phyloP scores from a whole-genome alignment of 2,113 vertebrate species.

The Coregonus clupeaformis region DNA sequence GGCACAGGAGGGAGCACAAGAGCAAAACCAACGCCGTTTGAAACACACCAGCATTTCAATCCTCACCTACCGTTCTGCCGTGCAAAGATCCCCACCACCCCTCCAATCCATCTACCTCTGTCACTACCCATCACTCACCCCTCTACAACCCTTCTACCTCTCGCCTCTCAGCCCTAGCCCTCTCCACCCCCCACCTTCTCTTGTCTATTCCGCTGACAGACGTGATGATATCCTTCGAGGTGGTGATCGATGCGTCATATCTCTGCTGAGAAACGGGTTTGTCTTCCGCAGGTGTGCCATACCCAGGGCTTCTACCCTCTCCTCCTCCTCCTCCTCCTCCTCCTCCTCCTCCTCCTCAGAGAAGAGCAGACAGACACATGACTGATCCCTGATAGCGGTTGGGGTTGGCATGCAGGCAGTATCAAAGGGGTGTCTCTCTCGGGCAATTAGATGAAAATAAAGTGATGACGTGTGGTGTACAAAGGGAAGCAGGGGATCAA shows the following conservation, averaged over 20 bases:
- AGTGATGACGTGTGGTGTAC: conserved; percentile 87
- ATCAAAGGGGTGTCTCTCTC: conserved; percentile 95
- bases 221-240: conserved; percentile 84
- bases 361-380: conserved; percentile 71
- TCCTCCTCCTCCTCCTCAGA: conserved; percentile 75
- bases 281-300: conserved; percentile 86
- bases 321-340: conserved; percentile 76
- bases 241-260: conserved; percentile 91
- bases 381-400: conserved; percentile 79
- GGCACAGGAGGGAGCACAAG: no score
- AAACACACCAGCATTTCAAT: no score
- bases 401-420: conserved; percentile 83
- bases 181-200: conserved; percentile 22
- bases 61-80: no score
- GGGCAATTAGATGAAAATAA: conserved; percentile 93
- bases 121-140: no score
- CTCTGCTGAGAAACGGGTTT: conserved; percentile 81
- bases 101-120: conserved; percentile 33
- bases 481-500: conserved; percentile 87
- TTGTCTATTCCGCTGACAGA: conserved; percentile 85
- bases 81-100: not conserved
- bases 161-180: conserved; percentile 13
- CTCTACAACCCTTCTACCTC: conserved; percentile 17
- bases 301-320: not conserved
- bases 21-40: no score